These are phyloP conservation scores for Emys orbicularis DNA, from an alignment of 2,797 vertebrate genomes.

Conservation along the genomic window DNA sequence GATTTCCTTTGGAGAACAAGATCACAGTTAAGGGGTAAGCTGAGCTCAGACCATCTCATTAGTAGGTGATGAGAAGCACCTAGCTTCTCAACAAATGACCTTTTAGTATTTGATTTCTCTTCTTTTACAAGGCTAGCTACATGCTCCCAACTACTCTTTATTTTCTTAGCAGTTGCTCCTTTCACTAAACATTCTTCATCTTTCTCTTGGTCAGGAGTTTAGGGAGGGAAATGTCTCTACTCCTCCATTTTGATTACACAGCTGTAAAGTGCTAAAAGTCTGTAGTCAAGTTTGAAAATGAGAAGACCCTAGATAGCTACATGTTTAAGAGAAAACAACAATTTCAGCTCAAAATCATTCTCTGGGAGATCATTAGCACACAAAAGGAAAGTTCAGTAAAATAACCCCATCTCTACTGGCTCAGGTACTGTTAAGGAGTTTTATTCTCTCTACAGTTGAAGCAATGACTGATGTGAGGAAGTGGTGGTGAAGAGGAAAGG, in stretches of 20 bases:
- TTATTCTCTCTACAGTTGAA: background rate
- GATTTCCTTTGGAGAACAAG: too few relatives aligned
- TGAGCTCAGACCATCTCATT: too few relatives aligned
- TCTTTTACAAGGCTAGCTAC: too few relatives aligned
- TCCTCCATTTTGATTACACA: background rate
- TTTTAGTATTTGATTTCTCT: background rate
- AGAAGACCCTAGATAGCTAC: background rate
- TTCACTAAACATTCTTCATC: background rate
- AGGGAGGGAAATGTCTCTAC: background rate
- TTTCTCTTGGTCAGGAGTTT: background rate
- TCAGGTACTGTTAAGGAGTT: background rate
- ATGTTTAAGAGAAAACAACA: background rate
- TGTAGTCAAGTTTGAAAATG: background rate
- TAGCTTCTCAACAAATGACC: background rate
- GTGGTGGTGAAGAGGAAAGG: too few relatives aligned
- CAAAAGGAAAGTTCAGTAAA: background rate
- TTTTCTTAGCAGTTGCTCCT: background rate
- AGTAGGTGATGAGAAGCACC: background rate
- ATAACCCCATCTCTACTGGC: background rate
- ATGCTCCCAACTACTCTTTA: background rate
- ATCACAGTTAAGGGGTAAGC: too few relatives aligned
- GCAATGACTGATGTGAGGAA: background rate
- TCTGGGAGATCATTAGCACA: background rate
- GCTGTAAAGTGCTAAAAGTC: background rate
- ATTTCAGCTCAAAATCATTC: background rate